Conservation (phyloP, 2,113 vertebrate species). For the Pungitius pungitius region DNA sequence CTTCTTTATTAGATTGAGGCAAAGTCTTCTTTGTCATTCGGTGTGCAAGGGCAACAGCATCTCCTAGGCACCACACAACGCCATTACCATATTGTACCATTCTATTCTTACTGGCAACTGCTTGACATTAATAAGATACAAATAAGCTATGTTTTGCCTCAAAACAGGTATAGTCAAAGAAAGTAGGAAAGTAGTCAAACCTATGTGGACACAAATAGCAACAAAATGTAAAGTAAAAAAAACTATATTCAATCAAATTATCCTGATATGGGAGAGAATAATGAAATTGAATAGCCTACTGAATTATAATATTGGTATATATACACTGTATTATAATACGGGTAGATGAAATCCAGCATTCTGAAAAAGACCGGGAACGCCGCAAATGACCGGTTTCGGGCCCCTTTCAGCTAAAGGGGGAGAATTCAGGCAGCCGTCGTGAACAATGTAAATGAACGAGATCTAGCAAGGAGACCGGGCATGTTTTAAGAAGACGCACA, state of each 20-base stretch:
- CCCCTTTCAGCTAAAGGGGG: too few species aligned
- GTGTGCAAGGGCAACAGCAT: slow-evolving; percentile 40
- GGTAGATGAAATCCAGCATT: too few species aligned
- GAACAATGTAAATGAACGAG: too few species aligned
- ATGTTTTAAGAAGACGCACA: too few species aligned
- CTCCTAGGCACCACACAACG: slow-evolving; percentile 30
- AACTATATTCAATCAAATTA: background rate
- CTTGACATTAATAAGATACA: background rate
- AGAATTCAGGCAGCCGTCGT: too few species aligned
- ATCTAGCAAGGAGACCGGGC: too few species aligned
- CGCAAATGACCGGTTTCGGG: too few species aligned
- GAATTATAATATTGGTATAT: too few species aligned
- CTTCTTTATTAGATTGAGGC: background rate
- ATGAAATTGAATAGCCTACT: too few species aligned
- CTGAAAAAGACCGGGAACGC: too few species aligned
- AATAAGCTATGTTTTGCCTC: background rate
- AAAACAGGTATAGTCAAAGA: background rate
- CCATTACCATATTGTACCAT: slow-evolving; percentile 30
- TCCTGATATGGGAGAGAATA: too few species aligned
- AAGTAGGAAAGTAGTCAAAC: background rate
- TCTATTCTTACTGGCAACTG: background rate
- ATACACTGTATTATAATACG: too few species aligned
- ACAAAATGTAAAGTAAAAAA: background rate
- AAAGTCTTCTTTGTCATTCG: background rate
- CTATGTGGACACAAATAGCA: background rate